Conservation (phyloP, 2,113 vertebrate species). For the Siphamia tubifer region DNA sequence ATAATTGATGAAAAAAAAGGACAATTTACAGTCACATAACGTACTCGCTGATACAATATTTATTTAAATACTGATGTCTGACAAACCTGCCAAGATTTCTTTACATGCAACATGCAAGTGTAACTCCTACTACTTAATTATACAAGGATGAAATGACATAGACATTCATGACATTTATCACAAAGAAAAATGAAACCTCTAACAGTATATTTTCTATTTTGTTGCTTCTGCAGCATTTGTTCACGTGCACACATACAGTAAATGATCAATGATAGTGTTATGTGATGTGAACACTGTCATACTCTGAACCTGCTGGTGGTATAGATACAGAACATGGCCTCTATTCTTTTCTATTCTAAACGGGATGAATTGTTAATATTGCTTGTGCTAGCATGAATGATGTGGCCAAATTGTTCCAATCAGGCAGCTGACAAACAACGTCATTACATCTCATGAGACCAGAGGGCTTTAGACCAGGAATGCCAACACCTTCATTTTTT, state of each 20-base stretch:
- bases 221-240: too few species aligned
- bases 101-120: too few species aligned
- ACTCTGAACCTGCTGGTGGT: neutral
- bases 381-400: neutral
- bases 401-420: conserved; percentile 9
- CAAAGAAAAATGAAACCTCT: neutral
- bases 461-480: neutral
- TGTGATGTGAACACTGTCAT: neutral
- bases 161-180: neutral
- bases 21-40: too few species aligned
- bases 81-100: too few species aligned
- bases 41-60: too few species aligned
- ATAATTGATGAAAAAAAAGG: too few species aligned
- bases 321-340: neutral
- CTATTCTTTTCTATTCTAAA: neutral
- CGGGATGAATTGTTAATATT: neutral
- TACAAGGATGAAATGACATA: too few species aligned
- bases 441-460: conserved; percentile 15
- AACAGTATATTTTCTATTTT: too few species aligned
- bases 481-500: neutral
- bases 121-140: too few species aligned
- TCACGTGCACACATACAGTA: neutral
- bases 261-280: neutral
- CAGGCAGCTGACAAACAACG: conserved; percentile 18
- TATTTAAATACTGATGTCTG: too few species aligned